A percentile compares a stretch with the other conserved stretches of the same genome.
These are phyloP conservation scores for Tromatobia lineatoria DNA, from an alignment of 2,888 invertebrate genomes.

Conservation along the genomic window DNA sequence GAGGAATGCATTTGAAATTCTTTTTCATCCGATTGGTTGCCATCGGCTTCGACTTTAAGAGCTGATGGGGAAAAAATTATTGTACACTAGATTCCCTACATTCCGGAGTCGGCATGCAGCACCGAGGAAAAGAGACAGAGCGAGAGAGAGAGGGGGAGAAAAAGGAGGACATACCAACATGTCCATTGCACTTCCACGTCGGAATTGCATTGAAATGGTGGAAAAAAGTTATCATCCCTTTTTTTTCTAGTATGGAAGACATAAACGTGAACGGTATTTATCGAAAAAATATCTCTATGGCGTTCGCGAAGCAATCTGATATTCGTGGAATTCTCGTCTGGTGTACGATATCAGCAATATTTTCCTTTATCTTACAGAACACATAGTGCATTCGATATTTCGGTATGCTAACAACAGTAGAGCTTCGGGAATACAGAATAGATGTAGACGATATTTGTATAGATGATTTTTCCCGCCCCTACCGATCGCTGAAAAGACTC, in stretches of 20 bases:
- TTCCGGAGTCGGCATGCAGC: slow-evolving; percentile 4
- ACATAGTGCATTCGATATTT: slow-evolving; percentile 3
- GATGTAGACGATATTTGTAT: slow-evolving; percentile 33
- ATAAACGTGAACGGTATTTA: neutral
- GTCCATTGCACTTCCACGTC: slow-evolving; percentile 10
- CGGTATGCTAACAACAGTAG: slow-evolving; percentile 33
- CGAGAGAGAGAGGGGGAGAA: neutral
- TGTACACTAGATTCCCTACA: slow-evolving; percentile 28
- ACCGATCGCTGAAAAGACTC: neutral
- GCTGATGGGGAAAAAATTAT: slow-evolving; percentile 14
- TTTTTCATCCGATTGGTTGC: too few relatives aligned
- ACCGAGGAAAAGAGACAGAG: too few relatives aligned
- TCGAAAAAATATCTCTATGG: neutral
- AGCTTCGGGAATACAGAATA: neutral
- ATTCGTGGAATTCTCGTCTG: neutral
- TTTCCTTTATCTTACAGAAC: neutral
- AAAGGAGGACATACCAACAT: neutral
- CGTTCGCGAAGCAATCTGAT: neutral
- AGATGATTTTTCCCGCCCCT: slow-evolving; percentile 2
- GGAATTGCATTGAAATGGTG: slow-evolving; percentile 33
- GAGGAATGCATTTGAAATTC: too few relatives aligned
- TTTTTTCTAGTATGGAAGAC: too few relatives aligned
- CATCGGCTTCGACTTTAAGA: neutral
- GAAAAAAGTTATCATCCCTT: slow-evolving; percentile 40
- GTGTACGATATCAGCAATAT: slow-evolving; percentile 12